Conservation (phyloP, 2,113 vertebrate genomes). For the Calyptommatus sinebrachiatus region DNA sequence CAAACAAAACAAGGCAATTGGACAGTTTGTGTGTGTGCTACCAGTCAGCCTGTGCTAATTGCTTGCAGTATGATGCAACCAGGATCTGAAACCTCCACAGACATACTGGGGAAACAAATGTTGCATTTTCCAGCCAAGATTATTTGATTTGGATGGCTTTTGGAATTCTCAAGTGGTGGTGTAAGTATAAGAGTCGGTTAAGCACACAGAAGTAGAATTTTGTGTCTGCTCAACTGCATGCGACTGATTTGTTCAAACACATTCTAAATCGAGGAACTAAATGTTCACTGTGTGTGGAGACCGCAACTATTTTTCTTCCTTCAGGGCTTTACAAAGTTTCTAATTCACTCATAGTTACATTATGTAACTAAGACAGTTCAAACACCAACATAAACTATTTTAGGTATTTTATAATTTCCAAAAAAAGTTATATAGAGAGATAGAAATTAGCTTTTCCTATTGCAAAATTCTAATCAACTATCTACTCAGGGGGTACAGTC, state of each 20-base stretch:
- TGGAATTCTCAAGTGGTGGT: constrained; percentile 21
- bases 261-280: constrained; percentile 4
- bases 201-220: neutral
- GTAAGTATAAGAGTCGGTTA: constrained; percentile 24
- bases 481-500: neutral
- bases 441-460: neutral
- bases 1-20: neutral
- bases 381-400: neutral
- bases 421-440: neutral
- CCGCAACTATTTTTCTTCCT: constrained; percentile 2
- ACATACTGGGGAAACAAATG: constrained; percentile 9
- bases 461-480: neutral
- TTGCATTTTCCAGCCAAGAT: constrained; percentile 17
- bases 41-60: neutral
- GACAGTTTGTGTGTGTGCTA: neutral
- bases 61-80: constrained; percentile 14
- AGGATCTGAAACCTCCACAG: constrained; percentile 11
- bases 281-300: constrained; percentile 3
- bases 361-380: neutral
- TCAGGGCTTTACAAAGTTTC: neutral
- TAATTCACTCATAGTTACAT: neutral
- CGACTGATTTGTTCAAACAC: neutral
- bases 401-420: neutral
- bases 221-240: neutral
- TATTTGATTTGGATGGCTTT: constrained; percentile 28